These are phyloP conservation scores for Leptopterna dolabrata DNA, from an alignment of 2,888 invertebrate species.

Conservation along the genomic window DNA sequence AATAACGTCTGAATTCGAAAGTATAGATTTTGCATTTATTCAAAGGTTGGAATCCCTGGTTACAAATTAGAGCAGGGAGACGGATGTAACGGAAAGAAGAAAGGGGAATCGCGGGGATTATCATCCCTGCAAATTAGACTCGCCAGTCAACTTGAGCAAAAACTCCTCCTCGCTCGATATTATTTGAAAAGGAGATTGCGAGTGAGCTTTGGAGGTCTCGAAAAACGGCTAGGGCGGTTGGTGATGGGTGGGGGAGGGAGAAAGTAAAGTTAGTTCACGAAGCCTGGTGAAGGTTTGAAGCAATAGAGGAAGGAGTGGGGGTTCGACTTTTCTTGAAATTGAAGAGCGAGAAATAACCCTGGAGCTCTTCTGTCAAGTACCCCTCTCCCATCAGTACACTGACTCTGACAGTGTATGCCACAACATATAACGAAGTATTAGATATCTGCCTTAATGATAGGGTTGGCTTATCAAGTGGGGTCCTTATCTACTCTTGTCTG, in stretches of 20 bases:
- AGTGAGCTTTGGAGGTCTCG: neutral
- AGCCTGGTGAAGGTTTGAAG: neutral
- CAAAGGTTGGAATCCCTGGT: neutral
- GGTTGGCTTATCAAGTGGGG: no score
- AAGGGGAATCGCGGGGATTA: neutral
- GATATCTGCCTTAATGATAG: no score
- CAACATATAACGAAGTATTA: neutral
- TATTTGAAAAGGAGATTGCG: constrained; percentile 11
- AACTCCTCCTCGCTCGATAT: neutral
- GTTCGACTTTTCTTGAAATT: constrained; percentile 15
- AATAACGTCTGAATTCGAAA: neutral
- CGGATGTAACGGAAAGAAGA: neutral
- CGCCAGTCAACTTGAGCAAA: neutral
- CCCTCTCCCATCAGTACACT: constrained; percentile 5
- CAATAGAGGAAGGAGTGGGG: neutral
- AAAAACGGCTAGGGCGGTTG: neutral
- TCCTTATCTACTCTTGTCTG: no score
- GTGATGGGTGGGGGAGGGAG: neutral
- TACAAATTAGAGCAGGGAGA: neutral
- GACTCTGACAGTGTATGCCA: neutral
- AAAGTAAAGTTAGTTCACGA: constrained; percentile 15
- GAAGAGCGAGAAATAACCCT: constrained; percentile 25
- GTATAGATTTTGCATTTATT: neutral
- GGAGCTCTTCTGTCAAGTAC: constrained; percentile 21
- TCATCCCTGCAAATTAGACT: neutral